Evolutionary conservation across 2,888 invertebrate species (phyloP), one percentile per base, ranked within the genome.

Genomic region (Helobdella robusta): DNA sequence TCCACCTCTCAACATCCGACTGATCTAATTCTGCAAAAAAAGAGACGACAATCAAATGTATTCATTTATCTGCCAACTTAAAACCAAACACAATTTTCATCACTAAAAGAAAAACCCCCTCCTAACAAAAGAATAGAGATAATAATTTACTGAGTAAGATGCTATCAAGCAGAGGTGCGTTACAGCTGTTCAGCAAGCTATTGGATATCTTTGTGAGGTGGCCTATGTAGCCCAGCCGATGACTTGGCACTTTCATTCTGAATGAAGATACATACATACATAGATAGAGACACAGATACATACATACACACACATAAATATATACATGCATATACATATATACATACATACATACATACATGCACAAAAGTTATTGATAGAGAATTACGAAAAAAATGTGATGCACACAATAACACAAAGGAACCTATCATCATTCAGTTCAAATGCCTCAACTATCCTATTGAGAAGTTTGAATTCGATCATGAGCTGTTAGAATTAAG

Each of bases 371-470:
- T 20, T 20, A 48, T 15, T 62, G 11, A 15, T 28, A 30, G 28
- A 8, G 6, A 63, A 59, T 11, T 15, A 30, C 11, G 8, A 61
- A 20, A 6, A 60, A 11, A 25, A 28, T 34, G 59, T 11, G 8
- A 61, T 61, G 20, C 20, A 15, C 20, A 52, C 20, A 18, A 23
- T 36, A 60, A 20, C 40, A 40, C 28, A 6, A 15, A 35, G 28
- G 28, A 20, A 89, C 89, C 87, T 86, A 78, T 84, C 84, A 73
- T 87, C 86, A 79, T 89, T 89, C 71, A 86, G 85, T 74, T 87
- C 85, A 85, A 88, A 92, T 62, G 86, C 87, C 72, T 87, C 86
- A 78, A 91, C 83, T 74, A 92, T 84, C 78, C 87, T 85, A 73
- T 87, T 85, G 72, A 90, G 82, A 77, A 92, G 82, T 74, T 86